Percentiles rank a stretch among this genome's conserved stretches.
Evolutionary conservation across 2,888 invertebrate species (phyloP).

Genomic region (Tipula confusa): DNA sequence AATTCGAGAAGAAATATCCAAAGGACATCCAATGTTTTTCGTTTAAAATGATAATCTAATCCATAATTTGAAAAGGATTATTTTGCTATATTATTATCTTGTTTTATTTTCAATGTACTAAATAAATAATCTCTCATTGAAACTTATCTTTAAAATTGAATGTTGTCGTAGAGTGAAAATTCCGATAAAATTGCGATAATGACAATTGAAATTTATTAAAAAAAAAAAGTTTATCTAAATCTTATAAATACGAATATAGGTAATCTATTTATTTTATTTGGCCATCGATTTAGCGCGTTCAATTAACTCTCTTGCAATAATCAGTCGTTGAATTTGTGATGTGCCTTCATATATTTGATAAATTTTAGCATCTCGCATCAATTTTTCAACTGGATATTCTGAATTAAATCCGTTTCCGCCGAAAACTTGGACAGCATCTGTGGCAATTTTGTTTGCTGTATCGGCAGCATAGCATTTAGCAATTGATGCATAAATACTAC

Average conservation of each 20-base stretch:
- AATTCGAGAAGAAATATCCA: conserved; percentile 54
- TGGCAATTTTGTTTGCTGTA: conserved; percentile 80
- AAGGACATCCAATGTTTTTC: conserved; percentile 65
- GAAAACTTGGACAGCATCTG: conserved; percentile 87
- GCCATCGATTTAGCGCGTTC: conserved; percentile 49
- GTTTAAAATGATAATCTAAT: too few relatives aligned
- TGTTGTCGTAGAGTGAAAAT: too few relatives aligned
- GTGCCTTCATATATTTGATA: conserved; percentile 95
- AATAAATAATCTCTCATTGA: too few relatives aligned
- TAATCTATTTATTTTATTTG: conserved; percentile 20
- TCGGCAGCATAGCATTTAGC: conserved; percentile 85
- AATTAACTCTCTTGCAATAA: conserved; percentile 69
- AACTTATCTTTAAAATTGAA: too few relatives aligned
- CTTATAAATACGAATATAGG: background rate
- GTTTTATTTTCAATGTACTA: too few relatives aligned
- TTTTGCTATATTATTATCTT: too few relatives aligned
- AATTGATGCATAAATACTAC: conserved; percentile 72
- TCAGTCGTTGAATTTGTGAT: conserved; percentile 84
- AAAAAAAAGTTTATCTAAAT: background rate
- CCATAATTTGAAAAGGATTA: too few relatives aligned
- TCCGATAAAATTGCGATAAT: background rate
- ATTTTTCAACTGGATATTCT: conserved; percentile 92
- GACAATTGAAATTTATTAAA: background rate
- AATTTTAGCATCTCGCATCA: conserved; percentile 95
- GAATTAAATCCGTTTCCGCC: conserved; percentile 90